Evolutionary conservation across 64 coral and sea anemone genomes (phyloP), one percentile per base, ranked within the genome.

Genomic region (Acropora tenuis): DNA sequence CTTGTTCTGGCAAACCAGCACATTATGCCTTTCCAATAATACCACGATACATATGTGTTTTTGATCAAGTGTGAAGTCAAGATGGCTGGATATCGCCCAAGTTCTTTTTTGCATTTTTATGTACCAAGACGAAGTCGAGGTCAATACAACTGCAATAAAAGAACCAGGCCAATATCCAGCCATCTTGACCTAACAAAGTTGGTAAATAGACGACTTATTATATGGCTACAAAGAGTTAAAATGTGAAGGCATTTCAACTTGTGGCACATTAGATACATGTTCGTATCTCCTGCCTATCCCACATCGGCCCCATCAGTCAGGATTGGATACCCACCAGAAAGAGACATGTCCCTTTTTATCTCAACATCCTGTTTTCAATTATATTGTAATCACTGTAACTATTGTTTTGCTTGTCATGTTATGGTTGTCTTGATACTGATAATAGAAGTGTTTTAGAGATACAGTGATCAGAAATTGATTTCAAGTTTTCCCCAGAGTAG

Each of bases 391-490:
- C 52, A 55, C 52, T 55, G 2, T 55, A 55, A 55, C 52, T 55
- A 55, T 55, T 55, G 52, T 55, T 55, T 55, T 55, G 52, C 3
- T 7, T 55, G 52, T 55, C 52, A 55, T 55, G 52, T 55, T 55
- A 55, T 55, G 52, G 52, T 55, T 55, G 52, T 2, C 52, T 55
- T 30, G 52, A 55, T 55, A 55, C 52, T 4, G 2, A 55, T 55
- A 55, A 55, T 4, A 55, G 52, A 2, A 55, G 52, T 55, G 1
- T 55, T 55, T 55, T 55, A 55, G 52, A 55, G 52, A 71, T 63
- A 30, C 10, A 71, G 67, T 71, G 67, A 71, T 71, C 67, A 71
- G 67, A 71, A 71, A 71, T 71, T 71, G 67, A 71, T 71, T 71
- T 16, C 18, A 71, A 16, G 18, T 9, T 71, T 71, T 9, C 11